Base-by-base conservation (phyloP, 2,797 vertebrate species). In the Anguilla marmorata region DNA sequence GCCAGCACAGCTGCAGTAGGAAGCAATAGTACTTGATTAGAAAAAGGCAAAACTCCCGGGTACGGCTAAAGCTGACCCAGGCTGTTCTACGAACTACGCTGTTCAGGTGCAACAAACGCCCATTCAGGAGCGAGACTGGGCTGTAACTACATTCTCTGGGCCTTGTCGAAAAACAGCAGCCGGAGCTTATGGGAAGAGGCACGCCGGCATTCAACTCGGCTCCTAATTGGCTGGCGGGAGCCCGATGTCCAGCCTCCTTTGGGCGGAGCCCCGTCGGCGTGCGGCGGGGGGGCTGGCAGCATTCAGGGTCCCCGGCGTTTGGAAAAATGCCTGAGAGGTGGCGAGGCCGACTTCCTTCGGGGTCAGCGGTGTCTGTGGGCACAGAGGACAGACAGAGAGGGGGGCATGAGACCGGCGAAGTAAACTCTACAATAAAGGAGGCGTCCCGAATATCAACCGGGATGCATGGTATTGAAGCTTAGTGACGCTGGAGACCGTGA, bases 231-330 rank as follows among this genome's bases (percentile, higher is more conserved):
- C 85, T 0, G 93, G 93, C 0, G 93, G 89, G 90, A 96, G 96
- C 74, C 96, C 95, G 63, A 99, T 95, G 89, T 99, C 97, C 50
- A 99, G 95, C 88, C 97, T 97, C 92, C 98, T 97, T 93, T 99
- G 98, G 2, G 95, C 98, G 0, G 97, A 97, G 89, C 96, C 96
- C 89, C 92, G 94, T 90, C 93, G 97, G 85, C 95, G 93, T 72
- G 92, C 91, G 0, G 91, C 86, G 14, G 94, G 85, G 0, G 93
- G 87, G 11, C 95, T 92, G 90, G 91, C 87, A 30, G 50, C 86
- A 88, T 94, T 96, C 19, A 96, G 94, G 58, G 95, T 96, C 76
- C 97, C 95, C 0, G 98, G 98, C 0, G 98, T 99, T 95, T 98
- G 98, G 95, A 99, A 99, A 95, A 98, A 99, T 0, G 96, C 91